phyloP scores from a whole-genome alignment of 2,888 invertebrate species.

The Drosophila fungiperda region DNA sequence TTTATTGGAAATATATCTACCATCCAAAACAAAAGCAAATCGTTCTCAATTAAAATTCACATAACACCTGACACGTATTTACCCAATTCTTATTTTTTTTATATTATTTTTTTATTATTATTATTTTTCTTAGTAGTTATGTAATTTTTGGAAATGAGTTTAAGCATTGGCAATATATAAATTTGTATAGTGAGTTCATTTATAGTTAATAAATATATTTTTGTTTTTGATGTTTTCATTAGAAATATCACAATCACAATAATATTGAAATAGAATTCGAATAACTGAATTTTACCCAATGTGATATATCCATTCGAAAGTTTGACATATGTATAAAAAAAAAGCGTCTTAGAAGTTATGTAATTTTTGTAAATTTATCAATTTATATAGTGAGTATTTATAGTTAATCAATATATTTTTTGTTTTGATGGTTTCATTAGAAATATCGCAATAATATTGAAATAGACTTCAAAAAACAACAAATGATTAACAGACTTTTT shows the following conservation, averaged over 20 bases:
- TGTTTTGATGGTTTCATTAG: too few species aligned
- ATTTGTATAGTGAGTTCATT: background rate
- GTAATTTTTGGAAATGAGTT: background rate
- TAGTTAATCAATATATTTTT: too few species aligned
- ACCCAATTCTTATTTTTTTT: too few species aligned
- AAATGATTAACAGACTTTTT: background rate
- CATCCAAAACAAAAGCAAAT: too few species aligned
- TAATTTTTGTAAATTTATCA: background rate
- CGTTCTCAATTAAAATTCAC: too few species aligned
- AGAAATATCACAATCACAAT: background rate
- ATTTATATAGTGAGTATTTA: too few species aligned
- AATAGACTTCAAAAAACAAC: background rate
- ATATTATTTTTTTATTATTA: too few species aligned
- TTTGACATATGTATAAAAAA: background rate
- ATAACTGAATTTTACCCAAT: background rate
- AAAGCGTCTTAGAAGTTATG: too few species aligned
- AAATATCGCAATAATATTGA: background rate
- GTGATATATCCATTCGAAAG: background rate
- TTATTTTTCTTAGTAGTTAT: background rate
- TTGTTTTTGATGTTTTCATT: too few species aligned
- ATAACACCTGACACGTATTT: too few species aligned
- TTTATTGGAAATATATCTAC: too few species aligned
- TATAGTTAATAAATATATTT: background rate
- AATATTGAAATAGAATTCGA: background rate
- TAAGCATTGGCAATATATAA: background rate